Evolutionary conservation across 2,113 vertebrate species (phyloP).

Genomic region (Macquaria australasica): DNA sequence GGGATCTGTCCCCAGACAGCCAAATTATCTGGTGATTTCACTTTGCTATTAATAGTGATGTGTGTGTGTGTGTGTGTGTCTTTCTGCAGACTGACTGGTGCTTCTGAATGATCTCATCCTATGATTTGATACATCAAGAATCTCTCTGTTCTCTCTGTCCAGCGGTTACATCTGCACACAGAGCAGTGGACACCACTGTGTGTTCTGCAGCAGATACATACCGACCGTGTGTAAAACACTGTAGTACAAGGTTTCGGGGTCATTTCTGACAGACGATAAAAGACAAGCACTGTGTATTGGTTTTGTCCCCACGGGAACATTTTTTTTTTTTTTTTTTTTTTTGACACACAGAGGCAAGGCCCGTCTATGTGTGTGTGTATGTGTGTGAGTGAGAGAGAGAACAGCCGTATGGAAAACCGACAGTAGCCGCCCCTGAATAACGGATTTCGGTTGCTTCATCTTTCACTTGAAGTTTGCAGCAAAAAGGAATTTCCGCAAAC

Average conservation of each 20-base stretch:
- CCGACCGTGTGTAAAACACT: not conserved
- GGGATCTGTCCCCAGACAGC: constrained; percentile 43
- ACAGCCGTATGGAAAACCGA: constrained; percentile 36
- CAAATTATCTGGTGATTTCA: constrained; percentile 68
- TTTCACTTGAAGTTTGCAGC: constrained; percentile 53
- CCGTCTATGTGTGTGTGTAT: constrained; percentile 17
- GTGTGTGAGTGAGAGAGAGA: not conserved
- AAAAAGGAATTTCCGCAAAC: constrained; percentile 58
- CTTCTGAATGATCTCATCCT: constrained; percentile 79
- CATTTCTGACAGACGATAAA: not conserved
- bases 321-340: no score
- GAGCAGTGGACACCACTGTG: constrained; percentile 2
- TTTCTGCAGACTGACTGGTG: constrained; percentile 52
- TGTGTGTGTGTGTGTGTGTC: constrained; percentile 2
- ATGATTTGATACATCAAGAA: constrained; percentile 77
- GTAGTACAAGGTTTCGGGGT: not conserved
- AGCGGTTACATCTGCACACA: constrained; percentile 43
- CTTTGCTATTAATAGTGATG: constrained; percentile 69
- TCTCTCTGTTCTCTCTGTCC: constrained; percentile 57
- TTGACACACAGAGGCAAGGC: constrained; percentile 41
- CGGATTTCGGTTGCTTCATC: constrained; percentile 55
- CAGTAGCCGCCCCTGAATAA: constrained; percentile 72
- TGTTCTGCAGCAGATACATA: not conserved
- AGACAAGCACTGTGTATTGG: not conserved
- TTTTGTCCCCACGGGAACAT: constrained; percentile 2